Evolutionary conservation across 2,888 invertebrate species (phyloP).

Genomic region (Macaria liturata): DNA sequence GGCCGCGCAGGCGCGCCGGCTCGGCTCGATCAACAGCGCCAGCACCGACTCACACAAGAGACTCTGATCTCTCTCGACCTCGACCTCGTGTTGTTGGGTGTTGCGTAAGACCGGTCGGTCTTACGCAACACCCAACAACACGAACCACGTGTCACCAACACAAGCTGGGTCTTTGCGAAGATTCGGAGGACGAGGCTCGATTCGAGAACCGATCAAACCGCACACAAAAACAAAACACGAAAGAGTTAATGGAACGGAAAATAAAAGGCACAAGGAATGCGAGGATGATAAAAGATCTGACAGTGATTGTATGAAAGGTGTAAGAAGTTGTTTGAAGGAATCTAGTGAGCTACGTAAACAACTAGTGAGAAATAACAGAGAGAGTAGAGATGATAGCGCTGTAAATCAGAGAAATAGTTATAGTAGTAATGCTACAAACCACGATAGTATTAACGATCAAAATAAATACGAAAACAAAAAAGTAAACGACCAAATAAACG

Average conservation of each 20-base stretch:
- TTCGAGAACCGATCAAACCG: slow-evolving; percentile 2
- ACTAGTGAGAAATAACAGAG: slow-evolving; percentile 1
- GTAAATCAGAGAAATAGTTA: too few relatives aligned
- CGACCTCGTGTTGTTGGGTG: too few relatives aligned
- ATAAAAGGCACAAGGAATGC: slow-evolving; percentile 7
- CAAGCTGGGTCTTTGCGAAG: slow-evolving; percentile 31
- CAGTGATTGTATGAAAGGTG: slow-evolving; percentile 9
- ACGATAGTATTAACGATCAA: neutral
- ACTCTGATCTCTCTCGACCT: slow-evolving; percentile 76
- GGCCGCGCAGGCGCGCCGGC: slow-evolving; percentile 55
- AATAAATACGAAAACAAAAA: slow-evolving; percentile 2
- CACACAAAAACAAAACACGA: neutral
- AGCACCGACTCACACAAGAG: slow-evolving; percentile 73
- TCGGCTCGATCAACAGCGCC: slow-evolving; percentile 70
- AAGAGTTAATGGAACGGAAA: slow-evolving; percentile 3
- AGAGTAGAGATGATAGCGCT: too few relatives aligned
- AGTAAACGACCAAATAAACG: slow-evolving; percentile 13
- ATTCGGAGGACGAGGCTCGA: slow-evolving; percentile 20
- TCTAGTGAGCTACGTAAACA: neutral
- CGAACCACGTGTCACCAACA: slow-evolving; percentile 3
- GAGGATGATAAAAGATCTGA: neutral
- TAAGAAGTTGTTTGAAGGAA: slow-evolving; percentile 20
- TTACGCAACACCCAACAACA: slow-evolving; percentile 41
- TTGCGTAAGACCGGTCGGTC: slow-evolving; percentile 55
- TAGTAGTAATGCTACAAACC: too few relatives aligned